phyloP scores from a whole-genome alignment of 2,888 invertebrate species.

The Ornithoptera alexandrae region DNA sequence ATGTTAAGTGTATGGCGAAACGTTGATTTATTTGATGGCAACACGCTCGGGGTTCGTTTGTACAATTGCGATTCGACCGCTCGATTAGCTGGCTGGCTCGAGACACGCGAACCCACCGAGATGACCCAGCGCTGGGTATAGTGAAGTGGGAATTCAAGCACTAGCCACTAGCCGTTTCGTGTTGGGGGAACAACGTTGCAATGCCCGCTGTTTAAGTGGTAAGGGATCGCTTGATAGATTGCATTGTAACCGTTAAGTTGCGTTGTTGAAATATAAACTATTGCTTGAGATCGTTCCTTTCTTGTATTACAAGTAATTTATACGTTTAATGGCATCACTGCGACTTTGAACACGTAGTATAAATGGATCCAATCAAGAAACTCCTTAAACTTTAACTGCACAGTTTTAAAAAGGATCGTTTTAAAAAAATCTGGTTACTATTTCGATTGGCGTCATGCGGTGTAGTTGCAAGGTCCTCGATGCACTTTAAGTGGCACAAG shows the following conservation, averaged over 20 bases:
- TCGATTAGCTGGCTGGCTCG: slow-evolving; percentile 21
- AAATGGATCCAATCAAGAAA: no score
- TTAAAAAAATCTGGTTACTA: background rate
- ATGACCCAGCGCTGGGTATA: slow-evolving; percentile 26
- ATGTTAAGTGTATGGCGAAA: slow-evolving; percentile 27
- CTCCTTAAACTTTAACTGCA: no score
- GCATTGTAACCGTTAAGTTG: no score
- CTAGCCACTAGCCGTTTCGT: slow-evolving; percentile 6
- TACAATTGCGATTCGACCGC: slow-evolving; percentile 27
- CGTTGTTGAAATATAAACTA: no score
- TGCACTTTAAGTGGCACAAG: slow-evolving; percentile 12
- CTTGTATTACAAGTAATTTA: no score
- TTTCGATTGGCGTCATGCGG: background rate
- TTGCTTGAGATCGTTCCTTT: no score
- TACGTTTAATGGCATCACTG: no score
- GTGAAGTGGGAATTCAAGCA: slow-evolving; percentile 22
- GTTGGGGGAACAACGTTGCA: no score
- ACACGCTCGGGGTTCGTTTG: slow-evolving; percentile 26
- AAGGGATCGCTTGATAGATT: no score
- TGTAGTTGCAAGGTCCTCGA: background rate
- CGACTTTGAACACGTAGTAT: no score
- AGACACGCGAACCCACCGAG: slow-evolving; percentile 27
- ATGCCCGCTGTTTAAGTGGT: no score
- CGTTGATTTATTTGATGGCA: slow-evolving; percentile 30
- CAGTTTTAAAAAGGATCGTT: background rate